Evolutionary conservation across 2,797 vertebrate genomes (phyloP), one percentile per base, ranked within the genome.

Genomic region (Ctenochaetus hawaiiensis): DNA sequence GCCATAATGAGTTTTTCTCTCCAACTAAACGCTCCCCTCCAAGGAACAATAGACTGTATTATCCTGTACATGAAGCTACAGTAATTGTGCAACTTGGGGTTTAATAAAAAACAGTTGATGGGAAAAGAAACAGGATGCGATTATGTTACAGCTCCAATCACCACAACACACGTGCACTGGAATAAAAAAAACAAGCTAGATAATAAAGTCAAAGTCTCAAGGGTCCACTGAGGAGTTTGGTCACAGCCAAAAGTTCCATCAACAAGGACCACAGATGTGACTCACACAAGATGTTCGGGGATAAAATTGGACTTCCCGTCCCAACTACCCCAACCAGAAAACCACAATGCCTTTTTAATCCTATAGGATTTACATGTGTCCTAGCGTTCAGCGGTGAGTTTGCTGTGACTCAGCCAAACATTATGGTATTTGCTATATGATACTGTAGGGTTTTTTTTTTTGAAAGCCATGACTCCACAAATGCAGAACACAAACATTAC

Each of bases 261-360:
- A 82, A 48, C 48, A 53, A 63, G 56, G 14, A 56, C 84, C 78
- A 62, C 87, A 87, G 83, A 84, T 78, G 71, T 91, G 85, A 87
- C 72, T 89, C 87, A 84, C 76, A 74, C 71, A 60, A 80, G 66
- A 81, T 51, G 72, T 59, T 45, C 72, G 11, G 30, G 58, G 53
- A 70, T 88, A 84, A 77, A 87, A 84, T 70, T 80, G 82, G 84
- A 83, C 82, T 85, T 75, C 70, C 69, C 1, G 59, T 80, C 70
- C 67, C 53, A 16, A 47, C 65, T 39, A 52, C 44, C 51, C 57
- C 23, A 8, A 80, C 69, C 64, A 75, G 26, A 37, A 70, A 86
- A 41, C 85, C 85, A 74, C 80, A 85, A 75, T 54, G 85, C 34
- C 59, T 82, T 88, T 80, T 72, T 78, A 83, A 86, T 85, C 72